A percentile compares a stretch with the other conserved stretches of the same genome.
Evolutionary conservation across 2,113 vertebrate genomes (phyloP).

Genomic region (Pseudolaguvia tuberculata): DNA sequence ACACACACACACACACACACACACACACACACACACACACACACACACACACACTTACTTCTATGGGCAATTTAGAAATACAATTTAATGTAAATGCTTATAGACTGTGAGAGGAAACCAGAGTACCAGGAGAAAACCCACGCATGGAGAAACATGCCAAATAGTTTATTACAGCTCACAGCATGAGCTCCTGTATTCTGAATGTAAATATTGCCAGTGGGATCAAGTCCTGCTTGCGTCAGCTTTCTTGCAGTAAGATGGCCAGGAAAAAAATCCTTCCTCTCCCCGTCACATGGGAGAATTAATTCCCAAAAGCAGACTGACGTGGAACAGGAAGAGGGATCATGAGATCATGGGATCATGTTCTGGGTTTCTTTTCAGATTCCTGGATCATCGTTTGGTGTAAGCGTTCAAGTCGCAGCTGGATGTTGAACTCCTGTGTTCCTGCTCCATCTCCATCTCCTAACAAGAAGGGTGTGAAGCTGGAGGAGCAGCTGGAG

Average conservation of each 20-base stretch:
- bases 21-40: too few relatives aligned
- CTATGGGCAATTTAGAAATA: too few relatives aligned
- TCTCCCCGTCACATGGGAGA: conserved; percentile 49
- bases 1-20: too few relatives aligned
- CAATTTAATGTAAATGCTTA: too few relatives aligned
- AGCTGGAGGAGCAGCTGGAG: conserved; percentile 93
- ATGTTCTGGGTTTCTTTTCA: background rate
- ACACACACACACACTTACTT: too few relatives aligned
- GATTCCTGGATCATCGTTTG: background rate
- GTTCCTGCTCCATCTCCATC: conserved; percentile 91
- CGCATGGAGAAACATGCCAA: too few relatives aligned
- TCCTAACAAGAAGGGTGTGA: conserved; percentile 96
- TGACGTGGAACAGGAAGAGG: conserved; percentile 18
- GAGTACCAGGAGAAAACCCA: too few relatives aligned
- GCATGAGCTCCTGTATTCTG: background rate
- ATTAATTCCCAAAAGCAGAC: conserved; percentile 51
- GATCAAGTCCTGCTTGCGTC: conserved; percentile 53
- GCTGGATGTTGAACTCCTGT: conserved; percentile 91
- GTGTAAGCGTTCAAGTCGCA: too few relatives aligned
- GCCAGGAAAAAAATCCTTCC: conserved; percentile 32
- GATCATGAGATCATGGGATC: background rate
- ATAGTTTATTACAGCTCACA: conserved; percentile 5
- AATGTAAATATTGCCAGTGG: conserved; percentile 40
- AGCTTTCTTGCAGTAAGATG: conserved; percentile 49
- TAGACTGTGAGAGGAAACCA: too few relatives aligned